A percentile compares a stretch with the other conserved stretches of the same genome.
phyloP scores from a whole-genome alignment of 1,140 invertebrate species.

The Agrypnia vestita region DNA sequence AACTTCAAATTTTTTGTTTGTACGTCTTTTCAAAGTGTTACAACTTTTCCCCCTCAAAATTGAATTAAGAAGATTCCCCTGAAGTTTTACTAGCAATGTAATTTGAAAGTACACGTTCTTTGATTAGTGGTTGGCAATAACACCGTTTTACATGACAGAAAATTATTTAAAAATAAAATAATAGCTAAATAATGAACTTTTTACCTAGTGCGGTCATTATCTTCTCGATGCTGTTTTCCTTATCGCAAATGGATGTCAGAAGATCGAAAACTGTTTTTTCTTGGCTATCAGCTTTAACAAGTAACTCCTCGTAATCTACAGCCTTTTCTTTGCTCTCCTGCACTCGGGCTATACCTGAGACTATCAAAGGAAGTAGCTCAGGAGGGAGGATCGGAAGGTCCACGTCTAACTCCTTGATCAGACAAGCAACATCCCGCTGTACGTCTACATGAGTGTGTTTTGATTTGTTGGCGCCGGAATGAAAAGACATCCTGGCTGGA shows the following conservation, averaged over 20 bases:
- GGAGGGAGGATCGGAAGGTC: constrained; percentile 64
- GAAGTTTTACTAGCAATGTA: no score
- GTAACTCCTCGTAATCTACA: constrained; percentile 53
- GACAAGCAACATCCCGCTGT: neutral
- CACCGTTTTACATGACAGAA: no score
- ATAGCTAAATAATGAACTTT: constrained; percentile 12
- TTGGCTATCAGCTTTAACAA: constrained; percentile 27
- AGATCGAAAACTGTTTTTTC: constrained; percentile 58
- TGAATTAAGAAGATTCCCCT: no score
- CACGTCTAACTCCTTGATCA: constrained; percentile 24
- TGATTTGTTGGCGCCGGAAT: constrained; percentile 1
- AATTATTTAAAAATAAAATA: no score
- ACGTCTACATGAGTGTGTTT: neutral
- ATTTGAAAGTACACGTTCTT: no score
- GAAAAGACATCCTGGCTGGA: constrained; percentile 53
- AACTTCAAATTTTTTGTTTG: no score
- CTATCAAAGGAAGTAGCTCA: constrained; percentile 63
- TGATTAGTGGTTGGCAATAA: no score
- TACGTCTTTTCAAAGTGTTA: no score
- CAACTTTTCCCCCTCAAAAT: no score
- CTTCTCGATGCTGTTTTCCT: constrained; percentile 63
- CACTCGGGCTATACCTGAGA: constrained; percentile 63
- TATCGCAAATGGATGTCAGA: constrained; percentile 63
- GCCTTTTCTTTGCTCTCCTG: constrained; percentile 55
- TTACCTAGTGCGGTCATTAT: constrained; percentile 67